These are phyloP conservation scores for Pelodiscus sinensis DNA, from an alignment of 2,113 vertebrate species.

Conservation along the genomic window DNA sequence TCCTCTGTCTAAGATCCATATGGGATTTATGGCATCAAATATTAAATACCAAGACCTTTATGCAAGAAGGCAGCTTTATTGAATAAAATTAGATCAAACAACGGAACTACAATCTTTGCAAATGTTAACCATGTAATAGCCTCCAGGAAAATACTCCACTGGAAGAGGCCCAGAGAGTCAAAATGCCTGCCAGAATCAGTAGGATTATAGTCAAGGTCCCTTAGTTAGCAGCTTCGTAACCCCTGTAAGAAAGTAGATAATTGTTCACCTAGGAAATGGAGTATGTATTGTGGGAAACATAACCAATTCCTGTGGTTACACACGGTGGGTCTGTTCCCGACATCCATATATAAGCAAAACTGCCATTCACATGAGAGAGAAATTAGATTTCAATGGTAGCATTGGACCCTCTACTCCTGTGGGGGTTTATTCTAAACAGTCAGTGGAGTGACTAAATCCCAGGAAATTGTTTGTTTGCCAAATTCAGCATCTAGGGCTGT, in stretches of 20 bases:
- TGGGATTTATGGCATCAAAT: conserved; percentile 70
- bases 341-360: too few relatives aligned
- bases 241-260: accelerated
- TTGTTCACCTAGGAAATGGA: accelerated
- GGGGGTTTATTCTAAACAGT: not conserved
- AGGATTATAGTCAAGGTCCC: not conserved
- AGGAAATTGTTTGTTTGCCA: not conserved
- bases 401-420: not conserved
- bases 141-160: not conserved
- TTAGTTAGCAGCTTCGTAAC: not conserved
- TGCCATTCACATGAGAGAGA: not conserved
- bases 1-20: conserved; percentile 46
- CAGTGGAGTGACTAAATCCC: not conserved
- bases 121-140: not conserved
- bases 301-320: accelerated
- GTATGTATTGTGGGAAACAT: accelerated
- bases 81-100: conserved; percentile 60
- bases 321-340: too few relatives aligned
- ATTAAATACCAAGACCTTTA: conserved; percentile 75
- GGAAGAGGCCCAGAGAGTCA: not conserved
- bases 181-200: not conserved
- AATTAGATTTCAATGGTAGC: not conserved
- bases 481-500: not conserved
- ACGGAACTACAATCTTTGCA: conserved; percentile 46
- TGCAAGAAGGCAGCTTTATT: conserved; percentile 52